Evolutionary conservation across 2,888 invertebrate genomes (phyloP).

Genomic region (Philaethria dido): DNA sequence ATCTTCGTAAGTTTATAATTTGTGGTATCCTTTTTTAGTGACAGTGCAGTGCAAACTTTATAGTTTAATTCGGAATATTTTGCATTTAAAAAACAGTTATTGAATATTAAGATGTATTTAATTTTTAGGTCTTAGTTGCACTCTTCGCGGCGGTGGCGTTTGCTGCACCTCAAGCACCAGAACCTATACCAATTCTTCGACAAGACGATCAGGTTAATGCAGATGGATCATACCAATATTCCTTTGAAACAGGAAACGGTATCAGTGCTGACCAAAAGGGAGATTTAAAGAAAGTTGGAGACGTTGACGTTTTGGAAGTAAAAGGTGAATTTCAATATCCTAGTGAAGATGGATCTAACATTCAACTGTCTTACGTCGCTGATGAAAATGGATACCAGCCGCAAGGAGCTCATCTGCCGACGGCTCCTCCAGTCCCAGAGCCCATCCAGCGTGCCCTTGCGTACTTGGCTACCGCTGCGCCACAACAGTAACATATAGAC

Average conservation of each 20-base stretch:
- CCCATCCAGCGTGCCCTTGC: constrained; percentile 87
- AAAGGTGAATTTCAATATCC: constrained; percentile 87
- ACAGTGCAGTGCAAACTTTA: constrained; percentile 38
- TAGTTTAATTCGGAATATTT: not conserved
- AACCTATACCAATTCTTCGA: constrained; percentile 81
- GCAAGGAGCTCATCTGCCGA: constrained; percentile 85
- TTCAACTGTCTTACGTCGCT: constrained; percentile 86
- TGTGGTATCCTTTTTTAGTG: constrained; percentile 24
- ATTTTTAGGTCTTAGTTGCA: constrained; percentile 68
- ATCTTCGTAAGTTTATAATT: constrained; percentile 72
- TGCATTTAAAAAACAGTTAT: not conserved
- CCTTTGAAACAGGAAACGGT: constrained; percentile 87
- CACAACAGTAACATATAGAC: constrained; percentile 49
- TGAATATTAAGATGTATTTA: constrained; percentile 12
- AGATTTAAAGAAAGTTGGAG: constrained; percentile 84
- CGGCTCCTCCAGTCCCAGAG: constrained; percentile 88
- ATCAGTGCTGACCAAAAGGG: constrained; percentile 85
- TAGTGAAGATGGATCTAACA: constrained; percentile 86
- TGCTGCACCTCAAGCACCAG: constrained; percentile 71
- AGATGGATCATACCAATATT: constrained; percentile 85
- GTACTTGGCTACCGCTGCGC: constrained; percentile 86
- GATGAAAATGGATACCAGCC: constrained; percentile 90
- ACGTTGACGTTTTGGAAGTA: constrained; percentile 81
- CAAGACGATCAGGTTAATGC: constrained; percentile 84
- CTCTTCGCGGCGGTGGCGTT: constrained; percentile 64